Percentiles rank a stretch among this genome's conserved stretches.
Evolutionary conservation across 2,113 vertebrate species (phyloP).

Genomic region (Tretioscincus oriximinensis): DNA sequence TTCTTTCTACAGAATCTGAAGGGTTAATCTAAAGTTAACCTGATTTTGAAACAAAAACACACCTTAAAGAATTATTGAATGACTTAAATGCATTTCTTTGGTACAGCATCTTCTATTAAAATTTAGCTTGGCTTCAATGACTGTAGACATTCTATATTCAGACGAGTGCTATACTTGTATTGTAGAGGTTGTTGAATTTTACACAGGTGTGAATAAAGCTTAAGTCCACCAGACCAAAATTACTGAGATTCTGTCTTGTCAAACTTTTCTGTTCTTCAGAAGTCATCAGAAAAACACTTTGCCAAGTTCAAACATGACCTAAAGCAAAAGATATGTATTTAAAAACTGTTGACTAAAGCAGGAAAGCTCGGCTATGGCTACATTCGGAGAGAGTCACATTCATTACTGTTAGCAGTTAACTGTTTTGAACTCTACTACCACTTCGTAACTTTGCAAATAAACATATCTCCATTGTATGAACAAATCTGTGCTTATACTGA

Average conservation of each 20-base stretch:
- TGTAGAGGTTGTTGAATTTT: slow-evolving; percentile 1
- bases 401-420: too few relatives aligned
- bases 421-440: not conserved
- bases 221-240: not conserved
- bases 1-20: not conserved
- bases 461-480: too few relatives aligned
- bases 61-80: not conserved
- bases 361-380: not conserved
- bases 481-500: too few relatives aligned
- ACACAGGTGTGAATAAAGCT: slow-evolving; percentile 10
- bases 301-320: slow-evolving; percentile 91
- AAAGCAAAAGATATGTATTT: slow-evolving; percentile 27
- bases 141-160: slow-evolving; percentile 35
- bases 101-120: not conserved
- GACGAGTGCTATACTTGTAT: slow-evolving; percentile 23
- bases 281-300: slow-evolving; percentile 82
- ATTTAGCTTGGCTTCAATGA: not conserved
- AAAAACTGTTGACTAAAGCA: not conserved
- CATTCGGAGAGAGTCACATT: too few relatives aligned
- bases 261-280: slow-evolving; percentile 13
- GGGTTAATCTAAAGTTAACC: not conserved
- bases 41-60: not conserved
- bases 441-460: too few relatives aligned
- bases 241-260: not conserved
- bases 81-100: not conserved